Base-by-base conservation (phyloP, 2,888 invertebrate species). In the Willowsia nigromaculata region DNA sequence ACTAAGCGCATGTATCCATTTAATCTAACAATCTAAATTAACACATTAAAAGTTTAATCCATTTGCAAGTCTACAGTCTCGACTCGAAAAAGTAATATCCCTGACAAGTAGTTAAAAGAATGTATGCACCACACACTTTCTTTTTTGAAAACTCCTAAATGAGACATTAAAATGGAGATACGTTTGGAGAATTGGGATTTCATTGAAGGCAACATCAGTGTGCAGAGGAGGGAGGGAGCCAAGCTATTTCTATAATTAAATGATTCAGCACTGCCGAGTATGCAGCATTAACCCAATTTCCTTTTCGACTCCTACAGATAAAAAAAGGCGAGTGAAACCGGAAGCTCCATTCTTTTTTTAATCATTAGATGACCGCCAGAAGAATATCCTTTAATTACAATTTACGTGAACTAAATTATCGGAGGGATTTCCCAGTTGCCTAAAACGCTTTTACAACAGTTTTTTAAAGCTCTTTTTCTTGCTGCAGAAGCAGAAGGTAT, bases 301-400 rank as follows among this genome's bases (percentile, higher is more conserved):
- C 59, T 59, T 59, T 59, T 15, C 25, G 18, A 11, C 27, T 59
- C 15, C 15, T 7, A 11, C 59, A 27, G 11, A 2, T 15, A 25
- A 25, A 59, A 53, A 15, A 7, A n/a, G n/a, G 27, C 7, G n/a
- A 68, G 37, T 37, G 68, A 37, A 68, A 68, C 33, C 68, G 68
- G 68, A 68, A 68, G 37, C 68, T 37, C 68, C 68, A 37, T 68
- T 68, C 68, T 13, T 53, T 53, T 68, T 68, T 18, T 37, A 68
- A 37, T 68, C 68, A 37, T 68, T 68, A 27, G 18, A 37, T 68
- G 6, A 15, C 37, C 68, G 1, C n/a, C 33, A 27, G 15, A 15
- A 59, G 27, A 59, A 25, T 5, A 59, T 59, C 2, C 40, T n/a
- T 68, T 68, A 40, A 68, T 37, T 40, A 68, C 5, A 30, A n/a